phyloP scores from a whole-genome alignment of 2,888 invertebrate genomes.

The Noctua comes region DNA sequence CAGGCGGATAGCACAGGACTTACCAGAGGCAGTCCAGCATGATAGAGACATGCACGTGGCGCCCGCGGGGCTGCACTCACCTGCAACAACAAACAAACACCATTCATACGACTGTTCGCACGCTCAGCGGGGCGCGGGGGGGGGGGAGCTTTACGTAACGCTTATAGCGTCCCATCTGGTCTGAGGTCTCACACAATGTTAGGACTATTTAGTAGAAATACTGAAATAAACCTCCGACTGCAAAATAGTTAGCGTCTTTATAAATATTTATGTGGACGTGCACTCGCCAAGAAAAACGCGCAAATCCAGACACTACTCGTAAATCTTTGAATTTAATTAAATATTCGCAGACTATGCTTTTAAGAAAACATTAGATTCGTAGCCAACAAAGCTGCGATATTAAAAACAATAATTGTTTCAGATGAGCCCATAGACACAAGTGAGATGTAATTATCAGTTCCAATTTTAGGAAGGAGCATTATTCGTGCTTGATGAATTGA shows the following conservation, averaged over 20 bases:
- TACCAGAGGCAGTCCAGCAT: conserved; percentile 89
- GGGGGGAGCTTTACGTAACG: neutral
- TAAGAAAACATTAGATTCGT: conserved; percentile 5
- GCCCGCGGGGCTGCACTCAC: conserved; percentile 82
- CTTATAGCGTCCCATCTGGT: conserved; percentile 7
- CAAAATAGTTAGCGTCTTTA: conserved; percentile 8
- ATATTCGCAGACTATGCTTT: neutral
- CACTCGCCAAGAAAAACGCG: conserved; percentile 18
- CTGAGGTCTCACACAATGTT: neutral
- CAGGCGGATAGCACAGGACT: conserved; percentile 67
- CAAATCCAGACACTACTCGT: conserved; percentile 3
- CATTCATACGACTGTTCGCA: conserved; percentile 17
- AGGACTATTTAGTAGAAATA: conserved; percentile 16
- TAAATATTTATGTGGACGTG: conserved; percentile 31
- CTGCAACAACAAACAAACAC: conserved; percentile 80
- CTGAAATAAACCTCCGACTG: conserved; percentile 19
- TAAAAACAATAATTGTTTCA: neutral
- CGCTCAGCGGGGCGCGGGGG: neutral
- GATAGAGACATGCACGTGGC: conserved; percentile 77
- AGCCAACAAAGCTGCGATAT: neutral
- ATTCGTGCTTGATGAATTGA: neutral
- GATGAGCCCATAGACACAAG: neutral
- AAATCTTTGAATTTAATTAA: conserved; percentile 11
- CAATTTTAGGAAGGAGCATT: neutral
- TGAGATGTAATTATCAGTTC: neutral